Percentiles rank a stretch among this genome's conserved stretches.
phyloP scores from a whole-genome alignment of 2,888 invertebrate genomes.

The Aleiodes testaceus region DNA sequence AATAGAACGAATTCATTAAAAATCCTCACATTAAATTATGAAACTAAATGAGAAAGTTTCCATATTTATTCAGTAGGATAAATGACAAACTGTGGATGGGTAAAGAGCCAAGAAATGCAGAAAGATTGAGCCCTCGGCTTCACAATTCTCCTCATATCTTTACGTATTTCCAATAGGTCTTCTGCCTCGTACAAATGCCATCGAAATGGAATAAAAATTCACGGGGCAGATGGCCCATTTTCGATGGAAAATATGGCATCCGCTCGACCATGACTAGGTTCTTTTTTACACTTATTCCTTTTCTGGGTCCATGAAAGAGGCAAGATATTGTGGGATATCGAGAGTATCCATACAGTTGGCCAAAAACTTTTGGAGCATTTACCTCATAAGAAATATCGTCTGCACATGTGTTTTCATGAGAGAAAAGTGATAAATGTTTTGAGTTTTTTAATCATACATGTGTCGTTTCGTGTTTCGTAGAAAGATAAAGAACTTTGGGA shows the following conservation, averaged over 20 bases:
- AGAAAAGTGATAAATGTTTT: constrained; percentile 1
- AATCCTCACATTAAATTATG: not conserved
- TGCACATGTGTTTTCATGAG: constrained; percentile 20
- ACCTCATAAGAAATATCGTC: not conserved
- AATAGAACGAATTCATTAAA: too few relatives aligned
- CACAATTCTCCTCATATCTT: not conserved
- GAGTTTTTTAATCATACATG: constrained; percentile 9
- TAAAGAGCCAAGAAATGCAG: constrained; percentile 33
- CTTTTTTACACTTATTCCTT: constrained; percentile 32
- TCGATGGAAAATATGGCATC: constrained; percentile 43
- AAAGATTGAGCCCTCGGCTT: constrained; percentile 19
- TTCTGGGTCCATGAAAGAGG: constrained; percentile 8
- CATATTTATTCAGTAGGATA: constrained; percentile 41
- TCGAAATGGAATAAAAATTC: constrained; percentile 45
- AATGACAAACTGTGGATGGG: constrained; percentile 36
- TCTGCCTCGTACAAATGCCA: constrained; percentile 31
- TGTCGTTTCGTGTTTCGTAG: not conserved
- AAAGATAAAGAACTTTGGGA: too few relatives aligned
- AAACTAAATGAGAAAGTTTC: not conserved
- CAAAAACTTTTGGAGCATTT: constrained; percentile 15
- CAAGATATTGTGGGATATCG: not conserved
- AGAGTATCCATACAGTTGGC: constrained; percentile 3
- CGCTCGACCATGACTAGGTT: constrained; percentile 36
- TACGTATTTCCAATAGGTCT: constrained; percentile 34
- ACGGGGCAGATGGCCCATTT: constrained; percentile 51